These are phyloP conservation scores for Astatotilapia flaviijosephi DNA, from an alignment of 2,113 vertebrate genomes.

Conservation along the genomic window DNA sequence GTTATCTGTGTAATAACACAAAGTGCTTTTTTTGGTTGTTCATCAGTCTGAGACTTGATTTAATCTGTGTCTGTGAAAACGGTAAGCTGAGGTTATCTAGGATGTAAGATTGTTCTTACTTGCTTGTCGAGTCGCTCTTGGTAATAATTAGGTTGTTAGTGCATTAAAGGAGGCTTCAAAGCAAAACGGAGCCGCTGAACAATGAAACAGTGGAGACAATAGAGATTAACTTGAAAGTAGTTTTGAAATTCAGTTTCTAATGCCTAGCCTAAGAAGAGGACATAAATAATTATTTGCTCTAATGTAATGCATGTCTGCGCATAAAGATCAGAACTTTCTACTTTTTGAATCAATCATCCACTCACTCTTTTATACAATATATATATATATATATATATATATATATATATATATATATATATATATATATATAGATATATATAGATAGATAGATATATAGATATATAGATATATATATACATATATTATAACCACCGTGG, in stretches of 20 bases:
- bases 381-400: not conserved
- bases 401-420: too few relatives aligned
- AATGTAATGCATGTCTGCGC: not conserved
- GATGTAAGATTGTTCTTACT: not conserved
- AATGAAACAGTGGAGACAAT: not conserved
- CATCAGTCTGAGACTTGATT: slow-evolving; percentile 3
- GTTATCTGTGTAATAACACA: slow-evolving; percentile 7
- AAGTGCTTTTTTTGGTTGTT: not conserved
- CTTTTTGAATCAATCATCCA: not conserved
- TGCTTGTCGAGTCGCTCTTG: not conserved
- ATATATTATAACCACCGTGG: not conserved
- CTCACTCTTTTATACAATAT: not conserved
- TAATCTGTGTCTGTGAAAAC: not conserved
- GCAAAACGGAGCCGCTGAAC: not conserved
- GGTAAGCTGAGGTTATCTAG: not conserved
- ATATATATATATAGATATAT: too few relatives aligned
- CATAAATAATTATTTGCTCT: not conserved
- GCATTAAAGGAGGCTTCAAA: slow-evolving; percentile 1
- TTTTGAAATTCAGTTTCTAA: not conserved
- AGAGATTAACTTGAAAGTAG: not conserved
- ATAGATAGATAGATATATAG: not conserved
- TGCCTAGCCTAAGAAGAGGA: not conserved
- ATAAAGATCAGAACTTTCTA: not conserved
- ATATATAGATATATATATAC: too few relatives aligned
- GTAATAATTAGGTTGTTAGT: slow-evolving; percentile 14